Percentiles rank a stretch among this genome's conserved stretches.
Conservation (phyloP, 2,113 vertebrate genomes). For the Silurus meridionalis region DNA sequence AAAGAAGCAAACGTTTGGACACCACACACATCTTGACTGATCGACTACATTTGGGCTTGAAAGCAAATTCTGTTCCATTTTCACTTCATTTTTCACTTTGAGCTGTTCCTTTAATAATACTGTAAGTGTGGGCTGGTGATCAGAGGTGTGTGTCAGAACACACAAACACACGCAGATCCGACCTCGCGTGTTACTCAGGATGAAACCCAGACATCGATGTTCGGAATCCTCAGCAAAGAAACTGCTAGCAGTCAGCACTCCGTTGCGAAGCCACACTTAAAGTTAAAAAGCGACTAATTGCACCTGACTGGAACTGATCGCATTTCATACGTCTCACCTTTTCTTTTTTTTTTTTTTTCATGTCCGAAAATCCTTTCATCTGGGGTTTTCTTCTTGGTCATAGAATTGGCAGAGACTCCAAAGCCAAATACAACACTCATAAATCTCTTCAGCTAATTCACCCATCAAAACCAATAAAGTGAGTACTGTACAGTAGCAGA, state of each 20-base stretch:
- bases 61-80: not conserved
- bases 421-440: slow-evolving; percentile 43
- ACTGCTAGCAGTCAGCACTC: slow-evolving; percentile 1
- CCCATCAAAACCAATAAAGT: slow-evolving; percentile 36
- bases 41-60: not conserved
- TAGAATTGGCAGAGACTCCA: not conserved
- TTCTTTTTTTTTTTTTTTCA: not conserved
- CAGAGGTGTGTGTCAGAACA: not conserved
- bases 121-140: not conserved
- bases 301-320: slow-evolving; percentile 14
- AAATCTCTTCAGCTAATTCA: slow-evolving; percentile 39
- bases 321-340: slow-evolving; percentile 26
- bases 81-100: no score
- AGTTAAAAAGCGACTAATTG: not conserved
- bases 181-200: not conserved
- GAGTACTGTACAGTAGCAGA: slow-evolving; percentile 41
- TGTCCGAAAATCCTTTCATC: not conserved
- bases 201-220: not conserved
- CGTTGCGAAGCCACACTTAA: not conserved
- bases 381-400: not conserved
- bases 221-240: not conserved
- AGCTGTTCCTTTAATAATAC: not conserved
- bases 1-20: not conserved
- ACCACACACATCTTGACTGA: not conserved
- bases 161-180: not conserved